Percentiles rank a stretch among this genome's conserved stretches.
These are phyloP conservation scores for Manduca sexta DNA, from an alignment of 1,140 invertebrate genomes.

Conservation along the genomic window DNA sequence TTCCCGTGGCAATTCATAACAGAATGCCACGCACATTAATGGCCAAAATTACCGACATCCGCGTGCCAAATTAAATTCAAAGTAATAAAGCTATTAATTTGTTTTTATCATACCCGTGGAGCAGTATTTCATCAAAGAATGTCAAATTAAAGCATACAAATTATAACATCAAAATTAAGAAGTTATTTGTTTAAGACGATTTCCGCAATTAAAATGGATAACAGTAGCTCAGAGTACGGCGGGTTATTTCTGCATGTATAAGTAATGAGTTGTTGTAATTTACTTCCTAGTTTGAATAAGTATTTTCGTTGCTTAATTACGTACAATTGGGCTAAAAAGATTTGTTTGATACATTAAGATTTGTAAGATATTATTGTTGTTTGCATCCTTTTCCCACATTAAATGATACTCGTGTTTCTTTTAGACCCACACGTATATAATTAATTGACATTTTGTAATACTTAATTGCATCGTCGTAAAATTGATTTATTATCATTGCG, in stretches of 20 bases:
- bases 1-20: not conserved
- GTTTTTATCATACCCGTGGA: not conserved
- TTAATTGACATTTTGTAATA: too few relatives aligned
- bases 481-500: too few relatives aligned
- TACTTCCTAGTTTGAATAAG: not conserved
- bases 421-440: too few relatives aligned
- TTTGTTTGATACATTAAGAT: not conserved
- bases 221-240: not conserved
- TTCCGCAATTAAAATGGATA: conserved; percentile 2
- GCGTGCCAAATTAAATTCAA: not conserved
- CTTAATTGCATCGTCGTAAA: too few relatives aligned
- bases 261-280: not conserved
- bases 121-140: not conserved
- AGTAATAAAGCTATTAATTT: not conserved
- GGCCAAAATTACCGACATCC: not conserved
- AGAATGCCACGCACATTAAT: not conserved
- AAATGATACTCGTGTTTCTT: too few relatives aligned
- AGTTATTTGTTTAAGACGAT: conserved; percentile 5
- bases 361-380: not conserved
- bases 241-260: not conserved
- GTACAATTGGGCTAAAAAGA: not conserved
- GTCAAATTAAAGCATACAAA: not conserved
- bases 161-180: not conserved
- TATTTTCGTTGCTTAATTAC: not conserved
- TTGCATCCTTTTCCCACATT: too few relatives aligned